These are phyloP conservation scores for Trachelus tabidus DNA, from an alignment of 2,888 invertebrate genomes.

Conservation along the genomic window DNA sequence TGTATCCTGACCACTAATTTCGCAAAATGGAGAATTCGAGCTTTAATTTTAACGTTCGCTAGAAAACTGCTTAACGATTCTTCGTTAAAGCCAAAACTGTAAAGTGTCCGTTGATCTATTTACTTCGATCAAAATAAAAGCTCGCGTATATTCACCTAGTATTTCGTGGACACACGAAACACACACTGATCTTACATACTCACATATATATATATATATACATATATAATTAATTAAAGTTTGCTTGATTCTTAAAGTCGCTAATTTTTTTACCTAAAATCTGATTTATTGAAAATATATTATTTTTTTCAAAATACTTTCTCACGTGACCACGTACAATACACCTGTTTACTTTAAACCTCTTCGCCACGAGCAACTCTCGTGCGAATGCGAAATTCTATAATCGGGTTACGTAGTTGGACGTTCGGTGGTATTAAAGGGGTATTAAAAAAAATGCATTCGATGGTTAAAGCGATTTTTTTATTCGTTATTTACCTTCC, in stretches of 20 bases:
- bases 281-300: background rate
- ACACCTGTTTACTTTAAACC: too few relatives aligned
- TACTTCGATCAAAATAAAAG: background rate
- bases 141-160: background rate
- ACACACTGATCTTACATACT: background rate
- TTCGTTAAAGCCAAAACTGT: slow-evolving; percentile 3
- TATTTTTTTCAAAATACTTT: background rate
- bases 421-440: background rate
- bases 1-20: slow-evolving; percentile 28
- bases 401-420: background rate
- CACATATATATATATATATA: background rate
- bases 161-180: background rate
- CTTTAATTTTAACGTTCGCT: slow-evolving; percentile 4
- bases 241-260: too few relatives aligned
- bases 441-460: background rate
- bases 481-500: background rate
- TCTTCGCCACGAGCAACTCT: background rate
- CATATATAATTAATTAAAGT: background rate
- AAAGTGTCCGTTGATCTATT: background rate
- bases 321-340: too few relatives aligned
- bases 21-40: slow-evolving; percentile 23
- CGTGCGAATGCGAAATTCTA: background rate
- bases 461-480: background rate
- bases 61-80: slow-evolving; percentile 6
- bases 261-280: too few relatives aligned